Evolutionary conservation across 1,140 invertebrate species (phyloP).

Genomic region (Nephila pilipes): DNA sequence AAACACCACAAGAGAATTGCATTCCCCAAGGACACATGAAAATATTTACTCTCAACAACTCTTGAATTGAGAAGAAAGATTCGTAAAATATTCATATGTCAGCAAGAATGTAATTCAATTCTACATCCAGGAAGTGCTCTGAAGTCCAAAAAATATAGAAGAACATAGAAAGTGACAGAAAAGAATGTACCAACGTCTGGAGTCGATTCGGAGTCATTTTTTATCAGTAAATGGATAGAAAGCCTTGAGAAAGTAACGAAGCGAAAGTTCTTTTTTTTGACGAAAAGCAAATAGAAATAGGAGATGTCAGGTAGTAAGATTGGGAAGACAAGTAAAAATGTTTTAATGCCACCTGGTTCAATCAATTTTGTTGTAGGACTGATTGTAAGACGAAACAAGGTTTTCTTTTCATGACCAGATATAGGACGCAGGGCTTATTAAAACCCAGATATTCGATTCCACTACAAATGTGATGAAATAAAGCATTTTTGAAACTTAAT

Average conservation of each 20-base stretch:
- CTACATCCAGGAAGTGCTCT: not conserved
- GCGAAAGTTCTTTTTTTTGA: not conserved
- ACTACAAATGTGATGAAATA: no score
- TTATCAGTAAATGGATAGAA: not conserved
- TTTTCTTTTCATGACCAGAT: not conserved
- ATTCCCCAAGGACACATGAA: not conserved
- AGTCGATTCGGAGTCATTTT: not conserved
- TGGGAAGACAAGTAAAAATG: not conserved
- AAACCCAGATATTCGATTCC: no score
- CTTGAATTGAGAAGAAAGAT: not conserved
- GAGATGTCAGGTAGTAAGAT: not conserved
- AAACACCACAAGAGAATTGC: not conserved
- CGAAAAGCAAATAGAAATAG: constrained; percentile 7
- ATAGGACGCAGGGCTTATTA: no score
- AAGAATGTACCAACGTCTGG: not conserved
- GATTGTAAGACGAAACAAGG: not conserved
- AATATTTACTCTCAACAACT: constrained; percentile 1
- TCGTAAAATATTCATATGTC: constrained; percentile 16
- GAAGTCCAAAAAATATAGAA: not conserved
- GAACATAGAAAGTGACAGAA: not conserved
- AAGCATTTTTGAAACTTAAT: no score
- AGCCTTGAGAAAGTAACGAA: not conserved
- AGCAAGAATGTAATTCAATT: not conserved
- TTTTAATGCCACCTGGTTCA: not conserved
- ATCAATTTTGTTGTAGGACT: no score